Conservation (phyloP, 2,113 vertebrate genomes). For the Sula dactylatra region DNA sequence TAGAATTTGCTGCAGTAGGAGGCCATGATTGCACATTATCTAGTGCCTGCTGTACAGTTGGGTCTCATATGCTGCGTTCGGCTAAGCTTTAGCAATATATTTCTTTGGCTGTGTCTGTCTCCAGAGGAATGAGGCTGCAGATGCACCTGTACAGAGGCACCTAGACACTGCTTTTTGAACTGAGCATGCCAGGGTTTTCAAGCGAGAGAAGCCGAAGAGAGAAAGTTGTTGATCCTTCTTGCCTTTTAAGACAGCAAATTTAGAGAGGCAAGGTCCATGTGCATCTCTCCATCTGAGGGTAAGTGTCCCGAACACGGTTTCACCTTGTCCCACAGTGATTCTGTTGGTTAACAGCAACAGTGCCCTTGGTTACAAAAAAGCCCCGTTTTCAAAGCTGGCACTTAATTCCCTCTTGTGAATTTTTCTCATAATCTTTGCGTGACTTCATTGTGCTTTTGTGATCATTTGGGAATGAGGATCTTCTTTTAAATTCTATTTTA, state of each 20-base stretch:
- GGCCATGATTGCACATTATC: background rate
- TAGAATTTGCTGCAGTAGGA: slow-evolving; percentile 28
- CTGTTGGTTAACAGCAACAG: background rate
- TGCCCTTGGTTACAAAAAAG: background rate
- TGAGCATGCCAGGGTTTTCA: slow-evolving; percentile 29
- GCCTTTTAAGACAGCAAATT: background rate
- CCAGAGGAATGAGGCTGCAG: background rate
- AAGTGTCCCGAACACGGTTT: background rate
- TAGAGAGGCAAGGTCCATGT: background rate
- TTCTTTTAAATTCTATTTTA: slow-evolving; percentile 64
- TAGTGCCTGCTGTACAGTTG: background rate
- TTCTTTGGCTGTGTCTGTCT: background rate
- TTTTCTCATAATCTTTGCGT: slow-evolving; percentile 63
- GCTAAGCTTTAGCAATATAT: background rate
- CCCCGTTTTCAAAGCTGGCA: background rate
- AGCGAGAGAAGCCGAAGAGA: background rate
- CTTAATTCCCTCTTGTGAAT: slow-evolving; percentile 46
- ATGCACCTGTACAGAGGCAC: background rate
- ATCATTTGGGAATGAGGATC: slow-evolving; percentile 53
- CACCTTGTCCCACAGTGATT: background rate
- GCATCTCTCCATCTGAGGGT: background rate
- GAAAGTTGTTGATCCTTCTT: background rate
- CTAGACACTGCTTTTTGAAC: background rate
- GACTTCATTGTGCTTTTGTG: slow-evolving; percentile 25
- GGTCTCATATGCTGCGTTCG: background rate